phyloP scores from a whole-genome alignment of 2,797 vertebrate species.

The Adelosebastes latens region DNA sequence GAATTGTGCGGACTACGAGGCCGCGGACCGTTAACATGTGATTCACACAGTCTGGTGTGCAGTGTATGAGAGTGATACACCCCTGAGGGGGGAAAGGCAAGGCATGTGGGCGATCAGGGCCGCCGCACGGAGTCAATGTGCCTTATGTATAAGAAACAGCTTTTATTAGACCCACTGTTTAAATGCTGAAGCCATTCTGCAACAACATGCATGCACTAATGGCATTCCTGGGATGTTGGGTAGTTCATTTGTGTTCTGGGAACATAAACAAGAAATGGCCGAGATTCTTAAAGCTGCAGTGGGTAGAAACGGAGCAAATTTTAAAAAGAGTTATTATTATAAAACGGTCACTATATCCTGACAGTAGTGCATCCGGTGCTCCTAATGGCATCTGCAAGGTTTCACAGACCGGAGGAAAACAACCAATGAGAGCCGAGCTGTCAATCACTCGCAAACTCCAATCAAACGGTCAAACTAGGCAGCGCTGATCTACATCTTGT shows the following conservation, averaged over 20 bases:
- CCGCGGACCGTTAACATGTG: conserved; percentile 46
- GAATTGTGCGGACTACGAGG: conserved; percentile 29
- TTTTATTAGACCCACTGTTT: conserved; percentile 18
- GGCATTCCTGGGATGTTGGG: background rate
- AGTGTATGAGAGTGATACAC: conserved; percentile 19
- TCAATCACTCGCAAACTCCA: too few relatives aligned
- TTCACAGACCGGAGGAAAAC: too few relatives aligned
- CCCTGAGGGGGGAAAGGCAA: conserved; percentile 10
- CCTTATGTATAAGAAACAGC: conserved; percentile 23
- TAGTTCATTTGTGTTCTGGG: background rate
- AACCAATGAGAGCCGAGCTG: too few relatives aligned
- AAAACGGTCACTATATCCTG: too few relatives aligned
- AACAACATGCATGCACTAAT: background rate
- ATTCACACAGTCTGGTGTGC: conserved; percentile 57
- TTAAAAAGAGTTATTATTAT: too few relatives aligned
- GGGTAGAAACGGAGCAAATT: too few relatives aligned
- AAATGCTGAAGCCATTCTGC: background rate
- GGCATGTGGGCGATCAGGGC: conserved; percentile 50
- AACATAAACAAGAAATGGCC: background rate
- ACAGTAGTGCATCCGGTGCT: too few relatives aligned
- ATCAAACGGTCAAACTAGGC: too few relatives aligned
- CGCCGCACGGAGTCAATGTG: conserved; percentile 24
- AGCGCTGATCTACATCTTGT: too few relatives aligned
- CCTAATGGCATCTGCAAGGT: too few relatives aligned
- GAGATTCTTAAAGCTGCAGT: background rate